Conservation (phyloP, 2,888 invertebrate species). For the Thymelicus lineola region DNA sequence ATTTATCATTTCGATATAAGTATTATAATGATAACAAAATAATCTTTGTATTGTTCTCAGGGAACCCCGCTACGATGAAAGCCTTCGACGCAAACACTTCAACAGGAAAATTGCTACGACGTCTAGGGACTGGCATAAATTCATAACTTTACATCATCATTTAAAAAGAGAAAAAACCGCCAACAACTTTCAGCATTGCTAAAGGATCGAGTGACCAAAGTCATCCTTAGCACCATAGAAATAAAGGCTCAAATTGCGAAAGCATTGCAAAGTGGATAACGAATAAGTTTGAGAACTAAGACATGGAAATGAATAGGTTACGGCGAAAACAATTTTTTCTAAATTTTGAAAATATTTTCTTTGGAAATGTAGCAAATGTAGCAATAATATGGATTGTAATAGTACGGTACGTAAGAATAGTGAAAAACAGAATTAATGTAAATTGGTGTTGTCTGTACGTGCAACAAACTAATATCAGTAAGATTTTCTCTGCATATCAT, state of each 20-base stretch:
- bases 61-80: constrained; percentile 53
- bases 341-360: neutral
- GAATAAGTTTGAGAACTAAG: constrained; percentile 1
- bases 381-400: neutral
- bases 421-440: no score
- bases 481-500: no score
- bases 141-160: constrained; percentile 74
- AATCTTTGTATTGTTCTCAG: constrained; percentile 25
- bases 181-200: constrained; percentile 9
- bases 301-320: constrained; percentile 11
- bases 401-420: no score
- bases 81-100: constrained; percentile 58
- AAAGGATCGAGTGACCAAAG: neutral
- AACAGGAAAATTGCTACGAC: constrained; percentile 67
- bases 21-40: neutral
- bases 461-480: no score
- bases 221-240: neutral
- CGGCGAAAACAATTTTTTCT: neutral
- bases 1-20: neutral
- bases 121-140: constrained; percentile 56
- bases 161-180: constrained; percentile 61
- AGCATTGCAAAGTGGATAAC: neutral
- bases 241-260: neutral
- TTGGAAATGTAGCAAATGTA: neutral
- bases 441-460: no score